These are phyloP conservation scores for Onchidella celtica DNA, from an alignment of 2,888 invertebrate species.

Conservation along the genomic window DNA sequence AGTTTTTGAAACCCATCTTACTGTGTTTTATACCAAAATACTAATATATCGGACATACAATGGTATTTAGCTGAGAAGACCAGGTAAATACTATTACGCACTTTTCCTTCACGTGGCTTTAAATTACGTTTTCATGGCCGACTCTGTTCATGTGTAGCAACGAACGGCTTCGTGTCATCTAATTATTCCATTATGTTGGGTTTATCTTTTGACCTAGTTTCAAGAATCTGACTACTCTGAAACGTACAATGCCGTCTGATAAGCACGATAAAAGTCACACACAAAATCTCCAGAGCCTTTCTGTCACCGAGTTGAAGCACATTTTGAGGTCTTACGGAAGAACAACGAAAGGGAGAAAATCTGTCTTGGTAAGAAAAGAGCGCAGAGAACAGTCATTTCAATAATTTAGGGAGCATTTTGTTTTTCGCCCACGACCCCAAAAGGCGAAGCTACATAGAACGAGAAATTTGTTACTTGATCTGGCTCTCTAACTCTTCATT, in stretches of 20 bases:
- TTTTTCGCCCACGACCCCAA: too few relatives aligned
- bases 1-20: too few relatives aligned
- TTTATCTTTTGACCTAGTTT: background rate
- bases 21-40: too few relatives aligned
- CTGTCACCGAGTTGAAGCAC: constrained; percentile 44
- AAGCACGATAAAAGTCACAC: constrained; percentile 37
- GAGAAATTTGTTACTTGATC: too few relatives aligned
- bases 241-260: constrained; percentile 30
- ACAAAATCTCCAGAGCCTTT: constrained; percentile 29
- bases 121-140: background rate
- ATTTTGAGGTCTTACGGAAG: constrained; percentile 42
- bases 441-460: too few relatives aligned
- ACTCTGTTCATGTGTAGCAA: background rate
- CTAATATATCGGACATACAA: too few relatives aligned
- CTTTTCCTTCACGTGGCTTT: too few relatives aligned
- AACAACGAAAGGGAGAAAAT: constrained; percentile 44
- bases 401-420: too few relatives aligned
- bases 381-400: too few relatives aligned
- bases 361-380: constrained; percentile 46
- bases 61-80: too few relatives aligned
- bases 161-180: background rate
- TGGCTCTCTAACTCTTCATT: too few relatives aligned
- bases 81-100: too few relatives aligned
- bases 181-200: background rate
- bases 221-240: background rate